Evolutionary conservation across 1,140 invertebrate species (phyloP), one percentile per base, ranked within the genome.

Genomic region (Notospermus geniculatus): DNA sequence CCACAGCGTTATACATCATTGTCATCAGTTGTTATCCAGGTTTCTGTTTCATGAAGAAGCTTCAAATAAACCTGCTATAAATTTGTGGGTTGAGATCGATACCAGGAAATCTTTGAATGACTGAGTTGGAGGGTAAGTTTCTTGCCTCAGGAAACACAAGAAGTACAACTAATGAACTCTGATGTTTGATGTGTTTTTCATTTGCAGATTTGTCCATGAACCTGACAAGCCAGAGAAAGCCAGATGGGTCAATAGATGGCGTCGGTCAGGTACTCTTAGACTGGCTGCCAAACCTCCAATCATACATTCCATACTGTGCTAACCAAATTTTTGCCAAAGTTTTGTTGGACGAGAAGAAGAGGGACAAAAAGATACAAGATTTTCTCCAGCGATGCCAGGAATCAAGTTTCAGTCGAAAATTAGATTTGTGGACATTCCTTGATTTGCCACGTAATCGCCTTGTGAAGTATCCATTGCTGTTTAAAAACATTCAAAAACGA

Each of bases 381-480:
- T 86, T 86, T 70, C 65, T 86, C 0, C 81, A 84, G 57, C 77
- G 83, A 54, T 83, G 80, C 59, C 77, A 83, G 57, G 81, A 85
- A 32, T 83, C 79, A 22, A 80, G 83, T 2, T 85, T 82, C 79
- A 72, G 77, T 74, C 43, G 85, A 70, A 79, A 77, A 79, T 63
- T 86, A 69, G 85, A 85, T 73, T 62, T 86, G 9, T 82, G 78
- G 79, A 74, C 69, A 39, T 72, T 80, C 56, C 58, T 82, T 45
- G 85, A 86, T 73, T 80, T 83, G 30, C 81, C 84, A 39, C 74
- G 84, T 59, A 81, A 79, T 2, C 77, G 84, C 23, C 80, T 86
- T 60, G 82, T 86, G 2, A 86, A 86, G 66, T 86, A 86, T 74
- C 85, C 85, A 22, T 62, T 86, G 9, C 67, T 86, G 7, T 71